Evolutionary conservation across 2,797 vertebrate genomes (phyloP).

Genomic region (Mycteria americana): DNA sequence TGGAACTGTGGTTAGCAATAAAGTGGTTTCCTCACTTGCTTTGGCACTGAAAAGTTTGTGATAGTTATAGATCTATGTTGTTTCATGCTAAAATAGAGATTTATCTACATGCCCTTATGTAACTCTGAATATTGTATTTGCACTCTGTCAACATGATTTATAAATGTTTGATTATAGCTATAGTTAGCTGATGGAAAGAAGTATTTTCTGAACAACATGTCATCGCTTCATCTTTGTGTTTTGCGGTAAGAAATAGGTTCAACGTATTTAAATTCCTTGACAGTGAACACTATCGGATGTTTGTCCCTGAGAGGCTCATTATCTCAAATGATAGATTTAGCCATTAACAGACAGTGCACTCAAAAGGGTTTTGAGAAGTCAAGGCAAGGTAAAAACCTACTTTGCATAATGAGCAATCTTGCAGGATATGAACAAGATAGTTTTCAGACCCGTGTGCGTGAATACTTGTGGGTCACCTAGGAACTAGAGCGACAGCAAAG

Average conservation of each 20-base stretch:
- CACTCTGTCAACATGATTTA: not conserved
- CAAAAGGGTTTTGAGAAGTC: not conserved
- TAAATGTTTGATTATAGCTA: not conserved
- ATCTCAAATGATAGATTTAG: constrained; percentile 13
- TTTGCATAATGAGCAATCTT: not conserved
- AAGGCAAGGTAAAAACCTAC: not conserved
- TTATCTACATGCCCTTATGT: not conserved
- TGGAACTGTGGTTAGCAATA: not conserved
- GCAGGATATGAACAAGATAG: not conserved
- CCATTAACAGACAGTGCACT: not conserved
- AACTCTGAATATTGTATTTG: not conserved
- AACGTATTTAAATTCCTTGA: not conserved
- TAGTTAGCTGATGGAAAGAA: not conserved
- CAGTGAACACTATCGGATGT: not conserved
- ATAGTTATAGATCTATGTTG: not conserved
- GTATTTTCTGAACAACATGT: not conserved
- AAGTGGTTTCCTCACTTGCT: not conserved
- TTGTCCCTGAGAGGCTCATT: not conserved
- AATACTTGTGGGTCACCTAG: not conserved
- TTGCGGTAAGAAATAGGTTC: not conserved
- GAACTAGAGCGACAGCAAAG: not conserved
- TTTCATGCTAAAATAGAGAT: not conserved
- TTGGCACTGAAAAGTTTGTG: not conserved
- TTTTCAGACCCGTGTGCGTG: not conserved
- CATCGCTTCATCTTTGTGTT: not conserved